Conservation (phyloP, 2,888 invertebrate species). For the Hanleya hanleyi region DNA sequence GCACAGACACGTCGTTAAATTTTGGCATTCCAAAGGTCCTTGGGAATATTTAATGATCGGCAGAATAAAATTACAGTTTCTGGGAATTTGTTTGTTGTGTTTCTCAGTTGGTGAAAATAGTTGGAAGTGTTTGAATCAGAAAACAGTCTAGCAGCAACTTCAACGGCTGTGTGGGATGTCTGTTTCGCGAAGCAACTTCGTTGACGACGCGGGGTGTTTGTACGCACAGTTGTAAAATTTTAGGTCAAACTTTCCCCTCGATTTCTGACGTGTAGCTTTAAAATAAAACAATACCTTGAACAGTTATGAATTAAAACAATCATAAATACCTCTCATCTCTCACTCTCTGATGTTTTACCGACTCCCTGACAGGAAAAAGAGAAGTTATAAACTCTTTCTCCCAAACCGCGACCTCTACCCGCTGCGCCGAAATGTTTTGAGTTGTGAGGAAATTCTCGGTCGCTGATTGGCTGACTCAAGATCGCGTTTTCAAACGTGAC, state of each 20-base stretch:
- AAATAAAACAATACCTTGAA: too few relatives aligned
- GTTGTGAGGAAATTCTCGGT: not conserved
- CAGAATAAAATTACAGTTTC: too few relatives aligned
- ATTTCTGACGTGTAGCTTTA: too few relatives aligned
- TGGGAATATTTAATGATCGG: not conserved
- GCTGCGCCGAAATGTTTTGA: not conserved
- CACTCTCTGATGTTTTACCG: not conserved
- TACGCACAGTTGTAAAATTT: too few relatives aligned
- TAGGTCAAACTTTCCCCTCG: too few relatives aligned
- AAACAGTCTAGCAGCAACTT: too few relatives aligned
- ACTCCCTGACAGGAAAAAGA: not conserved
- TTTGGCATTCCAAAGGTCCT: not conserved
- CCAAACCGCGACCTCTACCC: not conserved
- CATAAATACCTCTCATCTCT: not conserved
- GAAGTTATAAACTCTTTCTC: not conserved
- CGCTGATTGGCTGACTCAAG: conserved; percentile 46
- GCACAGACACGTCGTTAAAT: not conserved
- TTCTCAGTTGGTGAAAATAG: too few relatives aligned
- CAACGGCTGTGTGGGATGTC: not conserved
- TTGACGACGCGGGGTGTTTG: not conserved
- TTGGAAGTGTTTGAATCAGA: too few relatives aligned
- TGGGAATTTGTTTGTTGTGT: too few relatives aligned
- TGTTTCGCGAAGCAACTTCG: not conserved
- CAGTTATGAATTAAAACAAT: not conserved
- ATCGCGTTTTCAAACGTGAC: conserved; percentile 48